phyloP scores from a whole-genome alignment of 2,888 invertebrate genomes.

The Tiliacea aurago region DNA sequence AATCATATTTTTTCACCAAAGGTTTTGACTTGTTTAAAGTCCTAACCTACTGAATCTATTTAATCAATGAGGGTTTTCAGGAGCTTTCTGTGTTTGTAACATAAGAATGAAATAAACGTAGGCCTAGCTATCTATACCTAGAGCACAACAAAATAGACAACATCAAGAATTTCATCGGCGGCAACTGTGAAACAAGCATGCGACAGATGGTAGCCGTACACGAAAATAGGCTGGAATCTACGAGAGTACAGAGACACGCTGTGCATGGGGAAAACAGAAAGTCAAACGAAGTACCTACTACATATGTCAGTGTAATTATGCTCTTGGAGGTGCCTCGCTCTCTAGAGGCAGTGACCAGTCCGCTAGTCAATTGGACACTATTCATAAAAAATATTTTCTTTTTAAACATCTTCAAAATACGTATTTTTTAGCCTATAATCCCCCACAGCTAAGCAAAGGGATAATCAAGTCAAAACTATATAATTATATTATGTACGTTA shows the following conservation, averaged over 20 bases:
- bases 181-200: constrained; percentile 46
- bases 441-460: background rate
- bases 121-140: background rate
- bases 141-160: constrained; percentile 13
- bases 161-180: constrained; percentile 47
- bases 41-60: background rate
- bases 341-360: background rate
- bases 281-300: constrained; percentile 7
- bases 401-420: background rate
- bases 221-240: constrained; percentile 23
- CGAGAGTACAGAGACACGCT: constrained; percentile 9
- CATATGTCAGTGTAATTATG: constrained; percentile 7
- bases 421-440: background rate
- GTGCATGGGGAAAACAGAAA: constrained; percentile 3
- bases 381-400: background rate
- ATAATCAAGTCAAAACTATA: background rate
- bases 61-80: background rate
- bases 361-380: no score
- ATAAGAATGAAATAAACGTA: background rate
- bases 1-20: no score
- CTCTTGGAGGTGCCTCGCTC: background rate
- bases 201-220: constrained; percentile 35
- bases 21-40: no score
- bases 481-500: background rate
- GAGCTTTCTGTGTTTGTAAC: background rate